Evolutionary conservation across 1,140 invertebrate species (phyloP).

Genomic region (Meteorus sp.): DNA sequence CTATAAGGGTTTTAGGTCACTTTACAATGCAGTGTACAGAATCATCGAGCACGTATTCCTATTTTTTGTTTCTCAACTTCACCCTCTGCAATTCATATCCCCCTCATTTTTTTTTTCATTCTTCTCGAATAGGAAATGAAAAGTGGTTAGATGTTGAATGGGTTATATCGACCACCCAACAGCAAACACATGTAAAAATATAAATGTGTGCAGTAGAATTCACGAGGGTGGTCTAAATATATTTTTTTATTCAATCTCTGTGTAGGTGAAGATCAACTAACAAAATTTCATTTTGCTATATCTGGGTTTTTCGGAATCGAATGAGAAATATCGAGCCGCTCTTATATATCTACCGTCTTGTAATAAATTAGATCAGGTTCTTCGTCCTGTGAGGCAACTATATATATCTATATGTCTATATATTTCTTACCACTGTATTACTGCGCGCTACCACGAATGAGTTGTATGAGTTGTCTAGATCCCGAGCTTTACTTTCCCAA

Average conservation of each 20-base stretch:
- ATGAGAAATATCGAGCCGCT: constrained; percentile 11
- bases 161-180: too few relatives aligned
- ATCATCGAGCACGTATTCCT: too few relatives aligned
- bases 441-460: constrained; percentile 37
- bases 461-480: constrained; percentile 52
- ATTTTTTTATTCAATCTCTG: constrained; percentile 22
- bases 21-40: too few relatives aligned
- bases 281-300: constrained; percentile 17
- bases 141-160: too few relatives aligned
- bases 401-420: constrained; percentile 6
- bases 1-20: too few relatives aligned
- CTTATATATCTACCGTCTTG: constrained; percentile 29
- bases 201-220: too few relatives aligned
- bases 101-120: too few relatives aligned
- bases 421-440: constrained; percentile 3
- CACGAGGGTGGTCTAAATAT: too few relatives aligned
- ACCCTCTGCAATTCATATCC: too few relatives aligned
- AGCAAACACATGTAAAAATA: too few relatives aligned
- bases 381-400: constrained; percentile 27
- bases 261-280: constrained; percentile 19
- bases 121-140: too few relatives aligned
- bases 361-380: constrained; percentile 59
- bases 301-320: constrained; percentile 19
- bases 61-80: too few relatives aligned
- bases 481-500: constrained; percentile 49